Conservation (phyloP, 2,797 vertebrate species). For the Epinephelus awoara region DNA sequence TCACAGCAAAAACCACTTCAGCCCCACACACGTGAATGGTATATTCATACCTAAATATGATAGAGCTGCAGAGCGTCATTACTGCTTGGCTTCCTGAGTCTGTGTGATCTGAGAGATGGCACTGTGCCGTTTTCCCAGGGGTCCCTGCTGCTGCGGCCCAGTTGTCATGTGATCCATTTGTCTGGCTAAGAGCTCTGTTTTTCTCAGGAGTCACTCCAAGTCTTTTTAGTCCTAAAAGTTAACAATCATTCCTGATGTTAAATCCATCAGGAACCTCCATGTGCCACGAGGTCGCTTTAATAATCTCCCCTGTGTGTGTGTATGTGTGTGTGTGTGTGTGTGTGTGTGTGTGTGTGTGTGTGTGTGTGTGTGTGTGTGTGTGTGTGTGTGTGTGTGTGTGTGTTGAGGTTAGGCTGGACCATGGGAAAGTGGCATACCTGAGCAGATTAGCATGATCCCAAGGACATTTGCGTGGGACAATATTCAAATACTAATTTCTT, state of each 20-base stretch:
- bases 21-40: conserved; percentile 47
- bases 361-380: conserved; percentile 45
- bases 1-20: conserved; percentile 71
- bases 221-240: conserved; percentile 81
- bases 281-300: conserved; percentile 83
- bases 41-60: conserved; percentile 71
- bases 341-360: conserved; percentile 46
- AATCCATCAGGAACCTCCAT: conserved; percentile 84
- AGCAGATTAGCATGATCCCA: conserved; percentile 81
- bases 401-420: conserved; percentile 71
- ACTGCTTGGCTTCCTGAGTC: conserved; percentile 53
- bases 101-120: conserved; percentile 76
- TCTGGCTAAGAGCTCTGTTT: conserved; percentile 75
- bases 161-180: conserved; percentile 82
- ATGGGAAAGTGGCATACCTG: conserved; percentile 84
- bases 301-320: conserved; percentile 76
- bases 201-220: conserved; percentile 83
- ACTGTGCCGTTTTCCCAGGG: conserved; percentile 78
- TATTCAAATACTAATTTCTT: conserved; percentile 65
- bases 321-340: conserved; percentile 46
- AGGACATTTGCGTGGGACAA: conserved; percentile 74
- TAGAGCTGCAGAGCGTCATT: conserved; percentile 61
- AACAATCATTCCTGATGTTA: conserved; percentile 86
- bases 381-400: conserved; percentile 50
- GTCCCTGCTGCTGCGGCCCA: conserved; percentile 67